Evolutionary conservation across 2,888 invertebrate species (phyloP).

Genomic region (Leptopilina drosophilae): DNA sequence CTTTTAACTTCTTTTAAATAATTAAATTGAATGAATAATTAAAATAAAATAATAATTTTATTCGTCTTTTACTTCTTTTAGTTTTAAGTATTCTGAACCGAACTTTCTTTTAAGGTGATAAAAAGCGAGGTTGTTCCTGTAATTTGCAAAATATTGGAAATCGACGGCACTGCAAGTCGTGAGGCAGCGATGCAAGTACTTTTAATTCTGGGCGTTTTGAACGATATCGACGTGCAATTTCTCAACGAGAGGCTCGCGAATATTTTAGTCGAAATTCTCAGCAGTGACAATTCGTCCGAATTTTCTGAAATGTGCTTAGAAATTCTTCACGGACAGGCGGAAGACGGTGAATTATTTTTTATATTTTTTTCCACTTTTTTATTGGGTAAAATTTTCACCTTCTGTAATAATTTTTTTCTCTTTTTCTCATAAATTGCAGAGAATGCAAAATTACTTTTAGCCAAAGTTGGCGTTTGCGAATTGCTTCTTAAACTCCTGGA

Average conservation of each 20-base stretch:
- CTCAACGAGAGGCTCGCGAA: constrained; percentile 80
- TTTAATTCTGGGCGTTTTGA: constrained; percentile 78
- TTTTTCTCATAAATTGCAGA: constrained; percentile 77
- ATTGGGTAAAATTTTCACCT: neutral
- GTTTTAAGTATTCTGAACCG: too few relatives aligned
- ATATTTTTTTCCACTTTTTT: neutral
- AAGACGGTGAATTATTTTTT: constrained; percentile 81
- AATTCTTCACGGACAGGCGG: constrained; percentile 86
- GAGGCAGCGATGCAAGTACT: constrained; percentile 79
- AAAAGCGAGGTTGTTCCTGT: constrained; percentile 77
- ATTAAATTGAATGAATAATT: too few relatives aligned
- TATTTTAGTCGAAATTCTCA: constrained; percentile 82
- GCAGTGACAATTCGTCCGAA: constrained; percentile 83
- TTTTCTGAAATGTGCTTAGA: constrained; percentile 88
- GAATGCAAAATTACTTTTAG: constrained; percentile 86
- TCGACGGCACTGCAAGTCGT: constrained; percentile 74
- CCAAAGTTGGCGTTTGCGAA: constrained; percentile 87
- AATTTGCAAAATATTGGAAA: constrained; percentile 77
- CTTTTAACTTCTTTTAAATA: too few relatives aligned
- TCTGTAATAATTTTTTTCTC: constrained; percentile 35
- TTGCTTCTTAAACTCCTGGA: constrained; percentile 86
- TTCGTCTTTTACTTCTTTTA: too few relatives aligned
- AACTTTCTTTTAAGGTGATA: constrained; percentile 70
- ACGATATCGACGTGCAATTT: constrained; percentile 76
- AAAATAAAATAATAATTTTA: too few relatives aligned